A percentile compares a stretch with the other conserved stretches of the same genome.
These are phyloP conservation scores for Pelagia noctiluca DNA, from an alignment of 30 jellyfish, hydroid and myxozoan species.

Conservation along the genomic window DNA sequence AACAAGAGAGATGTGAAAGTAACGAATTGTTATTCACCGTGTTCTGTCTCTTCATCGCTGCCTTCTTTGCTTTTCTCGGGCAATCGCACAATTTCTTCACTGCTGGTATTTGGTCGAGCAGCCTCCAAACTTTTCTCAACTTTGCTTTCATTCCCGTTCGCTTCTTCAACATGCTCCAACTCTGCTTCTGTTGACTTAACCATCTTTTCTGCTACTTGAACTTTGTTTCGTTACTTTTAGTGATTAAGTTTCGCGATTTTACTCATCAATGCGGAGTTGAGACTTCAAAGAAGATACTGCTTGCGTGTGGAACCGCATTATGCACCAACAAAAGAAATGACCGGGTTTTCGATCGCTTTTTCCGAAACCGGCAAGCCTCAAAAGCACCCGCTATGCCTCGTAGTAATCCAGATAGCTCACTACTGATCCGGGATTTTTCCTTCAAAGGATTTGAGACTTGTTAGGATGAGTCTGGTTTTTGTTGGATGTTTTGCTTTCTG, in stretches of 20 bases:
- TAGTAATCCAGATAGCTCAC: not conserved
- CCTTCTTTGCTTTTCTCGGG: constrained; percentile 17
- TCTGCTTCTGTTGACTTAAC: constrained; percentile 84
- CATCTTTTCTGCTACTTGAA: constrained; percentile 42
- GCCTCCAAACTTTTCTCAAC: constrained; percentile 38
- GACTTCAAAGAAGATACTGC: constrained; percentile 11
- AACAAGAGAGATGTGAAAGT: too few species aligned
- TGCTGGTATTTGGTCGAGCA: constrained; percentile 53
- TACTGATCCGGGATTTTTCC: constrained; percentile 7
- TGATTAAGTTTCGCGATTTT: not conserved
- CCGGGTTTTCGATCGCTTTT: not conserved
- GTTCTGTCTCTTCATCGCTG: constrained; percentile 13
- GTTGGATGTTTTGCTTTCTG: too few species aligned
- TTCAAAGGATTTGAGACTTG: not conserved
- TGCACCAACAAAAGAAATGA: not conserved
- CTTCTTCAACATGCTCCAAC: constrained; percentile 51
- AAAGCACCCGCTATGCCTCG: not conserved
- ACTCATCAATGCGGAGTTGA: constrained; percentile 5
- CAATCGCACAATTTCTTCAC: constrained; percentile 17
- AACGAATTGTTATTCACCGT: not conserved
- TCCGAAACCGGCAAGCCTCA: not conserved
- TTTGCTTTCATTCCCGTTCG: constrained; percentile 61
- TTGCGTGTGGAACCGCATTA: not conserved
- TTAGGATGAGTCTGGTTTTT: too few species aligned
- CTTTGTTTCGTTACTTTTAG: not conserved